Base-by-base conservation (phyloP, 2,888 invertebrate genomes). In the Drosophila bunnanda region DNA sequence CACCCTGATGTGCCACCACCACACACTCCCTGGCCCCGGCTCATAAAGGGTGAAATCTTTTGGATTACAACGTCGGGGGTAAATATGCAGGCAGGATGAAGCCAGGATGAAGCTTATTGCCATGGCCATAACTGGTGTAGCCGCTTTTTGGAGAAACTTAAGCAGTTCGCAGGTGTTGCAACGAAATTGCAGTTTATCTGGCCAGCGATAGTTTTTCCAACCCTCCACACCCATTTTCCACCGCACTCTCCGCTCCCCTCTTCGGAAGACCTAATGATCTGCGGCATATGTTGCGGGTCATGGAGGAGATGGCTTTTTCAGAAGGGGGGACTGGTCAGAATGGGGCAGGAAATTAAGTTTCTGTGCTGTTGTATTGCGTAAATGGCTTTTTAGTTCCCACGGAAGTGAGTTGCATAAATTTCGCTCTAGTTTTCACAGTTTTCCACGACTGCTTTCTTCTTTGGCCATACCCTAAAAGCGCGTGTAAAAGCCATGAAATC, bases 401-500 rank as follows among this genome's bases (percentile, higher is more conserved):
- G 85, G 85, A 85, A 88, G 89, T 85, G 85, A 85, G 54, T 85
- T 85, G 85, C 85, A 85, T 88, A 85, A 85, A 86, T 80, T 79
- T 81, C 68, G 56, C 55, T 57, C 38, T 55, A 60, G 36, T 71
- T 70, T 28, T 50, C 34, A 50, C 50, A 20, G 50, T 15, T 52
- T 52, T 34, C 50, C 32, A 46, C 28, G 30, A 17, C 6, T 22
- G 44, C 38, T 38, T 46, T 53, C 53, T 50, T 30, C 46, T 17
- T 60, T 54, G 53, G 50, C 32, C 15, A 2, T 22, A 34, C 57
- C 54, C 46, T 30, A 64, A 84, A 86, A 83, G 86, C 88, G 83
- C 84, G 83, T 85, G 88, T 88, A 84, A 88, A 86, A 76, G 87
- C 87, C 87, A 85, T 86, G 87, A 85, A 85, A 88, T 88, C 82